Percentiles rank a stretch among this genome's conserved stretches.
Evolutionary conservation across 2,113 vertebrate species (phyloP).

Genomic region (Varanus salvator): DNA sequence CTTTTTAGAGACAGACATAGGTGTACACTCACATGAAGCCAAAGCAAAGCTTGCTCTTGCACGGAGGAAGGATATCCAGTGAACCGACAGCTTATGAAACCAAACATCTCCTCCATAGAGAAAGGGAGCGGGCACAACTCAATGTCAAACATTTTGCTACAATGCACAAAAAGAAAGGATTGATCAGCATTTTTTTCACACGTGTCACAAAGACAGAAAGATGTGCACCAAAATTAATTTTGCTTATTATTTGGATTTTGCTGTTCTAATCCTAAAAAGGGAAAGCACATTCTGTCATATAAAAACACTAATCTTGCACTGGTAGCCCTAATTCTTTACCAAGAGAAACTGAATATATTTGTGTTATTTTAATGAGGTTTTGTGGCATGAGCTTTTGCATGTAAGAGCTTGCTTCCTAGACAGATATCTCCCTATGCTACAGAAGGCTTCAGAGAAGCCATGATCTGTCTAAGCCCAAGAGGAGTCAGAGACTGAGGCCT

Average conservation of each 20-base stretch:
- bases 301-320: background rate
- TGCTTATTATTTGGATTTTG: background rate
- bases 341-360: background rate
- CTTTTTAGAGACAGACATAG: background rate
- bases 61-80: conserved; percentile 96
- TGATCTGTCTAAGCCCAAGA: too few relatives aligned
- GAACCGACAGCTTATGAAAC: conserved; percentile 98
- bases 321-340: background rate
- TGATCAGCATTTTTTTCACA: conserved; percentile 19
- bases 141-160: conserved; percentile 99
- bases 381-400: background rate
- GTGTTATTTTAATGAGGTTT: background rate
- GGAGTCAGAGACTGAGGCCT: too few relatives aligned
- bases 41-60: conserved; percentile 96
- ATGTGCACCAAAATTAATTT: background rate
- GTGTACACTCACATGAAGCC: conserved; percentile 91
- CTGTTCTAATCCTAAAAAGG: background rate
- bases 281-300: background rate
- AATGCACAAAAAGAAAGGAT: conserved; percentile 63
- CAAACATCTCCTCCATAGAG: conserved; percentile 99
- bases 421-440: background rate
- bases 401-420: background rate
- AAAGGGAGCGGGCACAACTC: conserved; percentile 98
- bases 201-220: background rate
- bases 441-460: too few relatives aligned